Conservation (phyloP, 2,797 vertebrate genomes). For the Cyprinodon diabolis region DNA sequence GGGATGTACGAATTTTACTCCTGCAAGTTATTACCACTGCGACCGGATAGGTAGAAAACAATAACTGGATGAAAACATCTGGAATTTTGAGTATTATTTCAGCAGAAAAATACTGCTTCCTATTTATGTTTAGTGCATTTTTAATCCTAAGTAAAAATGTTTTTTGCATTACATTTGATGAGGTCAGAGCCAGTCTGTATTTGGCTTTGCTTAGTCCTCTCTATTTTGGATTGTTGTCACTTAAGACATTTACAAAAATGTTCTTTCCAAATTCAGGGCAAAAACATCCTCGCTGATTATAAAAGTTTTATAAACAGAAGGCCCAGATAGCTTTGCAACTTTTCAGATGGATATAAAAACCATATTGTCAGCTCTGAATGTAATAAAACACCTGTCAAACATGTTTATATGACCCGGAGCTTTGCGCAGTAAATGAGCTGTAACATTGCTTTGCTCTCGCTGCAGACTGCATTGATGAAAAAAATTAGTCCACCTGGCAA, state of each 20-base stretch:
- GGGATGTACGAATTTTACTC: neutral
- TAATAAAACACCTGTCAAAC: constrained; percentile 72
- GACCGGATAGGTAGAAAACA: neutral
- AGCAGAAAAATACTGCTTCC: neutral
- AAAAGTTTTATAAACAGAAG: neutral
- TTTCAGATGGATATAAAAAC: constrained; percentile 40
- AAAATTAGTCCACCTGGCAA: constrained; percentile 67
- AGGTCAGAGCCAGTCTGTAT: neutral
- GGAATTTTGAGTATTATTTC: neutral
- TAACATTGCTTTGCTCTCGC: constrained; percentile 63
- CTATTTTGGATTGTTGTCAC: neutral
- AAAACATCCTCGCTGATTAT: neutral
- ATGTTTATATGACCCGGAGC: constrained; percentile 64
- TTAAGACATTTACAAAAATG: neutral
- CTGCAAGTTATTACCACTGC: neutral
- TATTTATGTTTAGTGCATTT: neutral
- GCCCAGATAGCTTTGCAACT: constrained; percentile 1
- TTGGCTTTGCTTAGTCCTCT: neutral
- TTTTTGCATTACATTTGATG: neutral
- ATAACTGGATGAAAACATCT: neutral
- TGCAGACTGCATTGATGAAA: constrained; percentile 63
- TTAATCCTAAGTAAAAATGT: neutral
- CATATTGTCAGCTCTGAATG: constrained; percentile 36
- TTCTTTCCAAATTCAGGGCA: neutral
- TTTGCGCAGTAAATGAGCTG: constrained; percentile 69